Base-by-base conservation (phyloP, 2,888 invertebrate genomes). In the Halictus quadricinctus region DNA sequence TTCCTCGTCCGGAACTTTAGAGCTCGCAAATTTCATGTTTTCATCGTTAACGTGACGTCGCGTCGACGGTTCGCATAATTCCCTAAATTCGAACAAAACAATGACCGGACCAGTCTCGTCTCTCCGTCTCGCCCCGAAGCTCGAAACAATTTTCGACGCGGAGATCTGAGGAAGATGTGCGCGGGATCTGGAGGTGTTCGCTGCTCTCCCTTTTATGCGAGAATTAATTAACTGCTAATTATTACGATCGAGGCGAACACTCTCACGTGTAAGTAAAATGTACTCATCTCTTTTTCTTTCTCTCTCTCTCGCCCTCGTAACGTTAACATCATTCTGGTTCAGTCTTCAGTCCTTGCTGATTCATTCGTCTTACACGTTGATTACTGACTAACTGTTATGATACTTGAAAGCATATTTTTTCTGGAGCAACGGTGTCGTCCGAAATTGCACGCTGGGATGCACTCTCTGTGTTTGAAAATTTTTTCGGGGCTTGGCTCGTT, bases 261-360 rank as follows among this genome's bases (percentile, higher is more conserved):
- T 50, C 54, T 25, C 6, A 13, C 36, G 13, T 54, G 79, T 83
- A 84, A 84, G 83, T 83, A 76, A 50, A 15, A 76, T 41, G 64
- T 21, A 43, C 12, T 8, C 8, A 43, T 43, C 36, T 36, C 36
- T 36, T 36, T 36, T 1, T 36, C 1, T 36, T 5, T 36, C 36
- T 36, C 36, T 36, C 8, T 75, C 41, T 73, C 50, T n/a, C 21
- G 18, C 8, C 12, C 10, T 50, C 13, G 41, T n/a, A 69, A 41
- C 21, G 21, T 69, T 69, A 69, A 41, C 36, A 41, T 69, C 41
- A 69, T 69, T 41, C 69, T 21, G 12, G 41, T 69, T n/a, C 41
- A 4, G 21, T 43, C 36, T 10, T 41, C 18, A 4, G 69, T 43
- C 36, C 36, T 36, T 69, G 69, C 69, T 69, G 69, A 69, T 69